Evolutionary conservation across 2,888 invertebrate genomes (phyloP).

Genomic region (Netelia melanura): DNA sequence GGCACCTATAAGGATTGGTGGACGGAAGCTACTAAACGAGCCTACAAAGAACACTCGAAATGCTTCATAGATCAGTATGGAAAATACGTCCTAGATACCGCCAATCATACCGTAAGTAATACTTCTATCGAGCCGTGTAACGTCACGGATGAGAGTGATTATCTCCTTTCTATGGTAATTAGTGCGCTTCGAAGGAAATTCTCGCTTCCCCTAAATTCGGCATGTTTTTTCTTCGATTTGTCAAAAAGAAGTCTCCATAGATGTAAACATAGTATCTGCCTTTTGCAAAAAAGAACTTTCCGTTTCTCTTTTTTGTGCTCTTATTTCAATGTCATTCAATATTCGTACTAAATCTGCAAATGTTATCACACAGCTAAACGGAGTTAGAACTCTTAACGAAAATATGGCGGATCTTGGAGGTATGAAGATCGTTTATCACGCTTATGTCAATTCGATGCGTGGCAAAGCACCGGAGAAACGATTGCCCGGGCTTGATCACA

Average conservation of each 20-base stretch:
- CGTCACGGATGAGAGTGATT: conserved; percentile 69
- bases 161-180: not conserved
- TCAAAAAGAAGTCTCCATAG: too few relatives aligned
- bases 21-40: conserved; percentile 92
- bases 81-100: conserved; percentile 93
- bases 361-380: conserved; percentile 89
- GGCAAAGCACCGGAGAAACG: conserved; percentile 88
- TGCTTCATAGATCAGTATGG: conserved; percentile 98
- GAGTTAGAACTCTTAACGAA: conserved; percentile 96
- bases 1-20: conserved; percentile 98
- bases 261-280: too few relatives aligned
- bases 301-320: too few relatives aligned
- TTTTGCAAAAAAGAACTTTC: too few relatives aligned
- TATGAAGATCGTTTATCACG: conserved; percentile 94
- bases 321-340: not conserved
- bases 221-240: too few relatives aligned
- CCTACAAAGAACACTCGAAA: conserved; percentile 93
- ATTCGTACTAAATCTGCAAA: not conserved
- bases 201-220: too few relatives aligned
- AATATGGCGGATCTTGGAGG: conserved; percentile 89
- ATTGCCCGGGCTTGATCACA: conserved; percentile 90
- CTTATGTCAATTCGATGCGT: conserved; percentile 91
- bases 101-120: conserved; percentile 89
- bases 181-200: too few relatives aligned
- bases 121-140: conserved; percentile 65